These are phyloP conservation scores for Trichogramma evanescens DNA, from an alignment of 2,888 invertebrate genomes.

Conservation along the genomic window DNA sequence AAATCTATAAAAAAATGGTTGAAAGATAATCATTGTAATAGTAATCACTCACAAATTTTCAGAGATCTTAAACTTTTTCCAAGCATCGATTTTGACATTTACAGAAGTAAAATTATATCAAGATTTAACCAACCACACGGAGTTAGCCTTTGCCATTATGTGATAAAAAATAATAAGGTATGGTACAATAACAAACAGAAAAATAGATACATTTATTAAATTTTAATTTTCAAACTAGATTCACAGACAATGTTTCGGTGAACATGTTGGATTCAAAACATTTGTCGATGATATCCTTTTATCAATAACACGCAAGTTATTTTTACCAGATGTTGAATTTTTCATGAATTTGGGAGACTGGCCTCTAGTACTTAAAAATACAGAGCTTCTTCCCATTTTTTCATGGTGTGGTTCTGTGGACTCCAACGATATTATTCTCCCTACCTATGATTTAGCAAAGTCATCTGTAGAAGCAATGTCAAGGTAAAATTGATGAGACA, in stretches of 20 bases:
- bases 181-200: conserved; percentile 1
- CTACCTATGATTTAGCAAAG: conserved; percentile 92
- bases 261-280: conserved; percentile 92
- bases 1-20: conserved; percentile 60
- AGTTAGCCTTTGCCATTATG: conserved; percentile 85
- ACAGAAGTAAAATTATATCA: conserved; percentile 59
- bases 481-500: conserved; percentile 52
- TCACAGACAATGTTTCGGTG: conserved; percentile 83
- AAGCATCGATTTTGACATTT: conserved; percentile 62
- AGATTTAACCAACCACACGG: conserved; percentile 72
- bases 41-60: conserved; percentile 62
- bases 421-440: conserved; percentile 82
- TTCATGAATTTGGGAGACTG: conserved; percentile 93
- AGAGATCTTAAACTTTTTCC: conserved; percentile 65
- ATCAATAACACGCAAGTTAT: conserved; percentile 72
- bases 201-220: neutral
- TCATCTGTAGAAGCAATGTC: conserved; percentile 90
- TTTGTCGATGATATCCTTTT: conserved; percentile 84
- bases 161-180: conserved; percentile 68
- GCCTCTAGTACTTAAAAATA: conserved; percentile 65
- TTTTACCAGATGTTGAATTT: conserved; percentile 80
- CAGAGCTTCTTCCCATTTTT: conserved; percentile 68
- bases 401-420: conserved; percentile 94
- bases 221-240: conserved; percentile 47
- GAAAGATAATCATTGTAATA: conserved; percentile 58